Base-by-base conservation (phyloP, 2,113 vertebrate species). In the Asarcornis scutulata region DNA sequence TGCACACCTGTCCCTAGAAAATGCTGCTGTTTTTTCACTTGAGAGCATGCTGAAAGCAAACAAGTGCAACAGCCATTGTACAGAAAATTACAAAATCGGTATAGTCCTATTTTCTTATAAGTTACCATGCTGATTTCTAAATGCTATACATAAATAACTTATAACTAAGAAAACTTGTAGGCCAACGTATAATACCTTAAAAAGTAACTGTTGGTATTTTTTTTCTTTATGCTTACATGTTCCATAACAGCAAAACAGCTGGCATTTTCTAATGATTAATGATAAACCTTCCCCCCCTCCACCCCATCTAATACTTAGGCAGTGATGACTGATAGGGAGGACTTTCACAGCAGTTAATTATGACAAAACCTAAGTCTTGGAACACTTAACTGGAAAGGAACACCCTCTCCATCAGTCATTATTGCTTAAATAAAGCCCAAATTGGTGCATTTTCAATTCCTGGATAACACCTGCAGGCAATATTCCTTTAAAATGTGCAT, bases 201-300 rank as follows among this genome's bases (percentile, higher is more conserved):
- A 76, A 95, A 40, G 71, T 69, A 89, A 73, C 58, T 58, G 6
- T 40, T 91, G 46, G 27, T 82, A 17, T 89, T 66, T 82, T 72
- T 93, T 74, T 93, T 91, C 69, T 82, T 72, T 78, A 88, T 83
- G 81, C 20, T 78, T 89, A 32, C 40, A 31, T 38, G 38, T 64
- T 87, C 62, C 3, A 0, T 66, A 85, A 73, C 58, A 91, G 77
- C 58, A 76, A 92, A 96, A 76, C 40, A 89, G 74, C 80, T 93
- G 71, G 59, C 44, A 58, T 95, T 95, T 85, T 42, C 71, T 69
- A 18, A 40, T 69, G 55, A 95, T 84, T 87, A 95, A 93, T 83
- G 59, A 52, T 27, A 92, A 85, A 13, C 22, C 52, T 76, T 62
- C 42, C 48, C 40, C 36, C 60, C 48, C 52, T 34, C 15, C 66